Conservation (phyloP, 2,888 invertebrate species). For the Drosophila diplacantha region DNA sequence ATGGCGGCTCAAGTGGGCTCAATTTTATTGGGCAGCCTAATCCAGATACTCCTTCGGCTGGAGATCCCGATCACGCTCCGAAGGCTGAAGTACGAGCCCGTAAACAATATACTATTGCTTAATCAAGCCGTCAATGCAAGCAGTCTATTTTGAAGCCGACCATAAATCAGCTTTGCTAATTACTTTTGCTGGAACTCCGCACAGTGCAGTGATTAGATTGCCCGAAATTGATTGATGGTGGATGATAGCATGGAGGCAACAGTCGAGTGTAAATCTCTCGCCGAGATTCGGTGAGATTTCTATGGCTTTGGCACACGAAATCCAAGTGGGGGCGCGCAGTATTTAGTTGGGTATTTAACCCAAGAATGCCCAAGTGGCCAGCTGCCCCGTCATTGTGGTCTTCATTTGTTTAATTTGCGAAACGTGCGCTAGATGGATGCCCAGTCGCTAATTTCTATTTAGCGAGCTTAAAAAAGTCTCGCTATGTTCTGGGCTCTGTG, state of each 20-base stretch:
- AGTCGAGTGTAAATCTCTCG: not conserved
- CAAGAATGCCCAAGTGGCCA: conserved; percentile 11
- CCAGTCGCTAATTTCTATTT: conserved; percentile 61
- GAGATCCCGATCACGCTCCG: not conserved
- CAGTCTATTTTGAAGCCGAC: conserved; percentile 14
- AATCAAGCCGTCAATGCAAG: not conserved
- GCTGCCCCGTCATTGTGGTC: conserved; percentile 24
- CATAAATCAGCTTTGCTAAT: conserved; percentile 30
- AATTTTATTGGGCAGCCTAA: not conserved
- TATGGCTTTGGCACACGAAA: conserved; percentile 4
- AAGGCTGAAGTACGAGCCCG: not conserved
- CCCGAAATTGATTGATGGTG: conserved; percentile 19
- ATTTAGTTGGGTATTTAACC: conserved; percentile 8
- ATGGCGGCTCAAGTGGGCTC: not conserved
- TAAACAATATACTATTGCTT: conserved; percentile 7
- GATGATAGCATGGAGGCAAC: not conserved
- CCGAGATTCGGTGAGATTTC: conserved; percentile 14
- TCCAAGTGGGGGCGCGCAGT: not conserved
- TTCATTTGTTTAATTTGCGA: conserved; percentile 51
- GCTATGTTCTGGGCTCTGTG: conserved; percentile 4
- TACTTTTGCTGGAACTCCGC: conserved; percentile 3
- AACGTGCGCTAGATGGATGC: conserved; percentile 55
- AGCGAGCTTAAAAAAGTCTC: conserved; percentile 54
- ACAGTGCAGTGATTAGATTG: conserved; percentile 27
- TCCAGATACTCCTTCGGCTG: not conserved